Conservation (phyloP, 2,113 vertebrate species). For the Lipophrys pholis region DNA sequence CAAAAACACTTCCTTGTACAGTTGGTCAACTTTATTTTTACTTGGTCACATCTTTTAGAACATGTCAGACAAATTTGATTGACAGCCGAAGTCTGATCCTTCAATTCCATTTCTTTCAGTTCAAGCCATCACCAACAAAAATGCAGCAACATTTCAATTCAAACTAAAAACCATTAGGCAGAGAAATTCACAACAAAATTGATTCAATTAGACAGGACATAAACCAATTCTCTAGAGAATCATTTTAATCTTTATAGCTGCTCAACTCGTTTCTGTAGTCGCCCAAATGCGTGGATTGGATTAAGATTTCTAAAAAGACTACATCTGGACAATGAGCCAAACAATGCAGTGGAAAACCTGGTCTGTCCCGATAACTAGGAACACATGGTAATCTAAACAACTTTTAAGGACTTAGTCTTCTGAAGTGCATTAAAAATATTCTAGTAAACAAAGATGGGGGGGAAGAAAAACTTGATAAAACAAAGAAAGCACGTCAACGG, state of each 20-base stretch:
- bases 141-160: slow-evolving; percentile 51
- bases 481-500: slow-evolving; percentile 46
- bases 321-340: slow-evolving; percentile 11
- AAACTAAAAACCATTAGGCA: slow-evolving; percentile 60
- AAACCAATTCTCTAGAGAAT: slow-evolving; percentile 29
- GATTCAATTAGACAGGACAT: slow-evolving; percentile 27
- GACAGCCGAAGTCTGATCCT: slow-evolving; percentile 44
- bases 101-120: slow-evolving; percentile 48
- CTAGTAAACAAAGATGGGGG: slow-evolving; percentile 50
- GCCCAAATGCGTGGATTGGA: no score
- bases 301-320: no score
- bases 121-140: slow-evolving; percentile 50
- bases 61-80: slow-evolving; percentile 62
- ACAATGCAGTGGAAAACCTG: slow-evolving; percentile 41
- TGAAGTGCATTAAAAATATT: slow-evolving; percentile 72
- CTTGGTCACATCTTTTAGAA: slow-evolving; percentile 73
- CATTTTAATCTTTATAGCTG: slow-evolving; percentile 15
- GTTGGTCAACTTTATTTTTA: slow-evolving; percentile 81
- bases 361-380: slow-evolving; percentile 23
- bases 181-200: slow-evolving; percentile 37
- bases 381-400: slow-evolving; percentile 55
- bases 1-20: slow-evolving; percentile 15
- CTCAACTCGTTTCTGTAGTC: no score
- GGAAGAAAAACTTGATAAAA: slow-evolving; percentile 22
- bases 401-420: slow-evolving; percentile 25